These are phyloP conservation scores for Carcina quercana DNA, from an alignment of 2,888 invertebrate species.

Conservation along the genomic window DNA sequence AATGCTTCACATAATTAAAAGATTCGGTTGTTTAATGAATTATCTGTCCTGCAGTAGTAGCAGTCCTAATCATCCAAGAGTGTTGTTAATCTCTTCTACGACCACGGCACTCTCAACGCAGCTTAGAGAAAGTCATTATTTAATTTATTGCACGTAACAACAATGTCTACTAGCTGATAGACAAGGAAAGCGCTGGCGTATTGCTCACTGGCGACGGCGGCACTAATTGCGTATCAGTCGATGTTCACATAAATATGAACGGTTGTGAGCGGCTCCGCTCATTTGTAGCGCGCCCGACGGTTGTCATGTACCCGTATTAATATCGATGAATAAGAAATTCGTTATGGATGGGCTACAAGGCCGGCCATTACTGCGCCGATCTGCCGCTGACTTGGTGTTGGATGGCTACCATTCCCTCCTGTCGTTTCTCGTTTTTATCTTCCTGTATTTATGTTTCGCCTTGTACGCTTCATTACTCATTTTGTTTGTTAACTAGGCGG, in stretches of 20 bases:
- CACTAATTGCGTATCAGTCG: constrained; percentile 64
- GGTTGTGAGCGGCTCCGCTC: constrained; percentile 57
- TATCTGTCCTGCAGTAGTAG: no score
- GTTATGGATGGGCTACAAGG: constrained; percentile 70
- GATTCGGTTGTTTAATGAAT: no score
- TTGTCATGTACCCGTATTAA: constrained; percentile 69
- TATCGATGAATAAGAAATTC: constrained; percentile 74
- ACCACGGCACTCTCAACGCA: no score
- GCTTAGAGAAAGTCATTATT: no score
- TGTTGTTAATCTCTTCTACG: no score
- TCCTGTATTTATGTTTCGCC: constrained; percentile 48
- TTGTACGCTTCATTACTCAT: constrained; percentile 42
- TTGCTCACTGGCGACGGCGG: no score
- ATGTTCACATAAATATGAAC: constrained; percentile 69
- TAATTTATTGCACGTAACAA: no score
- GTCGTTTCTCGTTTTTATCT: constrained; percentile 54
- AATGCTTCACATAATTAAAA: no score
- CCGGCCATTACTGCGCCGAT: constrained; percentile 55
- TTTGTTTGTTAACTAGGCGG: constrained; percentile 21
- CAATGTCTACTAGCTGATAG: no score
- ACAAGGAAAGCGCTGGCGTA: no score
- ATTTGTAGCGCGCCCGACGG: constrained; percentile 65
- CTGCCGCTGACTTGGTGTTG: constrained; percentile 41
- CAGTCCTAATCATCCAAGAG: no score
- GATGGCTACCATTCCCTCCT: constrained; percentile 52